These are phyloP conservation scores for Bombus waltoni DNA, from an alignment of 1,140 invertebrate genomes.

Conservation along the genomic window DNA sequence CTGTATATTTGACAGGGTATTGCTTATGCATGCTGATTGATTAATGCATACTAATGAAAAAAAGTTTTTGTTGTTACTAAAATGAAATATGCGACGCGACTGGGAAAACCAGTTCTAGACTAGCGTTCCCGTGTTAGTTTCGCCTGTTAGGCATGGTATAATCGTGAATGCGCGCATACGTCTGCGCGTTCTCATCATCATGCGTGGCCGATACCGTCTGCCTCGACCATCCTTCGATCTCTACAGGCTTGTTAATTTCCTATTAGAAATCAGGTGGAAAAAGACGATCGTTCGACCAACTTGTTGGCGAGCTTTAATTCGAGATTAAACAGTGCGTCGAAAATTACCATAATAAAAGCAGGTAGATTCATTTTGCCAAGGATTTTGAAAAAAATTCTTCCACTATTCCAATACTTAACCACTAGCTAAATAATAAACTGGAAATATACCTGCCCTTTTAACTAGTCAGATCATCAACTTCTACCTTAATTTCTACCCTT, in stretches of 20 bases:
- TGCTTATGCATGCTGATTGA: slow-evolving; percentile 53
- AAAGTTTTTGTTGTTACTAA: slow-evolving; percentile 60
- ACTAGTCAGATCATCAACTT: too few species aligned
- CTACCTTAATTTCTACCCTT: too few species aligned
- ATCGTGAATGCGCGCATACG: slow-evolving; percentile 28
- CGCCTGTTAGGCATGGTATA: slow-evolving; percentile 50
- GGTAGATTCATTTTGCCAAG: neutral
- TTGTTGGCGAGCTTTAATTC: neutral
- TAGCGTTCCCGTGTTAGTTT: slow-evolving; percentile 59
- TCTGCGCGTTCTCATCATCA: slow-evolving; percentile 42
- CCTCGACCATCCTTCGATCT: neutral
- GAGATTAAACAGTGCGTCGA: neutral
- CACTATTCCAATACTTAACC: neutral
- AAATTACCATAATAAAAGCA: neutral
- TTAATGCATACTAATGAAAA: slow-evolving; percentile 63
- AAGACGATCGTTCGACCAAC: neutral
- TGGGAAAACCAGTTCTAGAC: slow-evolving; percentile 68
- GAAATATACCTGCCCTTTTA: too few species aligned
- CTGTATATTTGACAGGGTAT: slow-evolving; percentile 43
- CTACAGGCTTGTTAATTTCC: slow-evolving; percentile 25
- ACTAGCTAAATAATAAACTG: neutral
- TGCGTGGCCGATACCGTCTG: slow-evolving; percentile 4
- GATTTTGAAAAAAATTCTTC: neutral
- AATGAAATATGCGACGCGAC: slow-evolving; percentile 66
- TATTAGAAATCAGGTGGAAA: neutral